Conservation (phyloP, 2,888 invertebrate genomes). For the Liposcelis brunnea region DNA sequence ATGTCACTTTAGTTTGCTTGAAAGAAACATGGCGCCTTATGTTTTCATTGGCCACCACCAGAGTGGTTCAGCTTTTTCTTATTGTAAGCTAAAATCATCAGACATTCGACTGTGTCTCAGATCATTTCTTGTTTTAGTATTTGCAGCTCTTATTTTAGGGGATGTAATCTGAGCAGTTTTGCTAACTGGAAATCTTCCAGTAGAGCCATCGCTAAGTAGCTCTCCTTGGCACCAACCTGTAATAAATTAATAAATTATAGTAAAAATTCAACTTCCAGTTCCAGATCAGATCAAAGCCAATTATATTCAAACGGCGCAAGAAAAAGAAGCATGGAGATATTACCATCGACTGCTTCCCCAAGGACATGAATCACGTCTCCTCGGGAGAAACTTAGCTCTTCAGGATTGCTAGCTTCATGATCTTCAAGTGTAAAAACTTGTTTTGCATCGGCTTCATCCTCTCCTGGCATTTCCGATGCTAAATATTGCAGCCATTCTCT, state of each 20-base stretch:
- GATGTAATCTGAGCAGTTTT: conserved; percentile 5
- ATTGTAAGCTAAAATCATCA: too few relatives aligned
- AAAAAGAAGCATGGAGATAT: too few relatives aligned
- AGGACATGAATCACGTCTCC: neutral
- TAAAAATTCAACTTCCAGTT: too few relatives aligned
- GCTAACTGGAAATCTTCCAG: neutral
- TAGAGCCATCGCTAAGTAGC: neutral
- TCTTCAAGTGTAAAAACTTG: conserved; percentile 1
- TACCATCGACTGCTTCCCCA: too few relatives aligned
- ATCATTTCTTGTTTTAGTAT: neutral
- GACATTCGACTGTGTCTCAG: too few relatives aligned
- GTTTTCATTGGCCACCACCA: too few relatives aligned
- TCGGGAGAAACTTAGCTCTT: neutral
- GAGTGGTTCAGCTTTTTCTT: too few relatives aligned
- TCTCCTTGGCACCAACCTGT: conserved; percentile 5
- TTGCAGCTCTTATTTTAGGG: neutral
- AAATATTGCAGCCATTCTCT: conserved; percentile 3
- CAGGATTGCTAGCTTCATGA: neutral
- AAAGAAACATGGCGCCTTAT: too few relatives aligned
- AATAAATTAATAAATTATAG: neutral
- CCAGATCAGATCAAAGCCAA: too few relatives aligned
- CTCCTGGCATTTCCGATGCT: neutral
- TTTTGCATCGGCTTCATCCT: neutral
- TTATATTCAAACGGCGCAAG: too few relatives aligned
- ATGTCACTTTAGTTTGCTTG: too few relatives aligned